Percentiles rank a stretch among this genome's conserved stretches.
Evolutionary conservation across 2,888 invertebrate species (phyloP).

Genomic region (Ernsta delagoae): DNA sequence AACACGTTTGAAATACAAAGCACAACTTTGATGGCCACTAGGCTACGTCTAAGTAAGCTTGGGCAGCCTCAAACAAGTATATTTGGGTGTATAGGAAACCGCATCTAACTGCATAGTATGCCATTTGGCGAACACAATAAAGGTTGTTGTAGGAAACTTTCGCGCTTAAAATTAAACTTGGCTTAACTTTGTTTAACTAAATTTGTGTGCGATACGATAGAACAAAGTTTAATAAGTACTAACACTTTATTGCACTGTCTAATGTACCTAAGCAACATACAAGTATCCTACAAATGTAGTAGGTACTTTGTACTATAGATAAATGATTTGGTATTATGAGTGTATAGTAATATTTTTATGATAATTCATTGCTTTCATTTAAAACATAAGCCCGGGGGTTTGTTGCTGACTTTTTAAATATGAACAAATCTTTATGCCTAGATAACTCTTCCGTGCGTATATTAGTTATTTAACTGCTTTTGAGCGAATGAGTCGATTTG

Average conservation of each 20-base stretch:
- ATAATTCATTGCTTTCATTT: too few relatives aligned
- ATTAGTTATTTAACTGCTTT: too few relatives aligned
- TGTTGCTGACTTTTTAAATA: too few relatives aligned
- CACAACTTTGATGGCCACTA: conserved; percentile 25
- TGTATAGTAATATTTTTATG: too few relatives aligned
- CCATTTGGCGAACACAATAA: conserved; percentile 36
- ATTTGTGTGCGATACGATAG: conserved; percentile 15
- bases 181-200: conserved; percentile 31
- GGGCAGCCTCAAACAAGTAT: conserved; percentile 34
- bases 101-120: conserved; percentile 34
- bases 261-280: too few relatives aligned
- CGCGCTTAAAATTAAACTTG: conserved; percentile 35
- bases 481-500: too few relatives aligned
- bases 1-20: conserved; percentile 30
- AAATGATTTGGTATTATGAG: too few relatives aligned
- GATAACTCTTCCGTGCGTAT: too few relatives aligned
- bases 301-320: too few relatives aligned
- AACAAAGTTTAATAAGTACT: conserved; percentile 1
- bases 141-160: conserved; percentile 30
- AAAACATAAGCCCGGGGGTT: too few relatives aligned
- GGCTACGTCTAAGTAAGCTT: conserved; percentile 28
- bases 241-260: conserved; percentile 54
- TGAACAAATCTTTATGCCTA: too few relatives aligned
- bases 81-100: conserved; percentile 32
- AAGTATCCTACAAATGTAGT: too few relatives aligned